Percentiles rank a stretch among this genome's conserved stretches.
These are phyloP conservation scores for Agrochola lychnidis DNA, from an alignment of 2,888 invertebrate genomes.

Conservation along the genomic window DNA sequence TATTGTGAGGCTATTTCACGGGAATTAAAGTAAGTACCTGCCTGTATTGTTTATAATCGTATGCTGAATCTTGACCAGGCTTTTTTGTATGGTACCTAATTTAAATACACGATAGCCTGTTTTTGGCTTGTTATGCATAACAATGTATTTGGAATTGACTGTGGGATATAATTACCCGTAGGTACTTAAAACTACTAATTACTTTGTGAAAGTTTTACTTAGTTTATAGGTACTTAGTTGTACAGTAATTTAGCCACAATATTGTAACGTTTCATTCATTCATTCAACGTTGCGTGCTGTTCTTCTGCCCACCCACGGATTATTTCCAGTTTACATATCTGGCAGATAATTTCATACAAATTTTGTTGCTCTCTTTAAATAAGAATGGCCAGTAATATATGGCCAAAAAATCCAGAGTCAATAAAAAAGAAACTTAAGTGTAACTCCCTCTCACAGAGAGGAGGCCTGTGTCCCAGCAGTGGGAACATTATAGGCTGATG, in stretches of 20 bases:
- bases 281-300: neutral
- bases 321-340: too few relatives aligned
- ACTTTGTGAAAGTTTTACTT: too few relatives aligned
- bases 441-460: too few relatives aligned
- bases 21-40: conserved; percentile 20
- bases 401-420: too few relatives aligned
- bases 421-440: too few relatives aligned
- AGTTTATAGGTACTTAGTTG: neutral
- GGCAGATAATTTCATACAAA: too few relatives aligned
- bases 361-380: too few relatives aligned
- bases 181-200: too few relatives aligned
- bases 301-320: neutral
- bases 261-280: neutral
- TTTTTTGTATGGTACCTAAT: conserved; percentile 22
- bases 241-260: neutral
- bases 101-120: conserved; percentile 11
- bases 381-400: too few relatives aligned
- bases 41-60: conserved; percentile 12
- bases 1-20: conserved; percentile 31
- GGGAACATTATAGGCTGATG: too few relatives aligned
- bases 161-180: neutral
- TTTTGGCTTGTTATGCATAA: neutral
- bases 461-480: too few relatives aligned
- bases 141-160: conserved; percentile 6
- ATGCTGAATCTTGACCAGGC: conserved; percentile 13